Evolutionary conservation across 2,888 invertebrate species (phyloP), one percentile per base, ranked within the genome.

Genomic region (Caenorhabditis sp.): DNA sequence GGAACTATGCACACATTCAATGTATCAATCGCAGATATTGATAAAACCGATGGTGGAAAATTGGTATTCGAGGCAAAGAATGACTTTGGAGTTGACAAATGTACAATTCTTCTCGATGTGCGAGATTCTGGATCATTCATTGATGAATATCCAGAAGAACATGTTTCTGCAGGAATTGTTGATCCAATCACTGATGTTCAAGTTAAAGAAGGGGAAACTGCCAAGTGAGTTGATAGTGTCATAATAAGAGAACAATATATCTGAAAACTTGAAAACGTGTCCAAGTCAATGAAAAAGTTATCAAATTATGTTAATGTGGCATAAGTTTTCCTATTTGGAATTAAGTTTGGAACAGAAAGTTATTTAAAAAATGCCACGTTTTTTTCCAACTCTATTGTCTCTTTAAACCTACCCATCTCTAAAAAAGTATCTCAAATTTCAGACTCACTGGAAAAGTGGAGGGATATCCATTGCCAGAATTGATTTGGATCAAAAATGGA

Each of bases 391-490:
- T n/a, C n/a, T n/a, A n/a, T n/a, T n/a, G n/a, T n/a, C n/a, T n/a
- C n/a, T n/a, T n/a, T n/a, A n/a, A n/a, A n/a, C n/a, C n/a, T n/a
- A n/a, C n/a, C n/a, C n/a, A n/a, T n/a, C n/a, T n/a, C n/a, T n/a
- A n/a, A n/a, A n/a, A n/a, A n/a, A n/a, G n/a, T n/a, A n/a, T n/a
- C n/a, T n/a, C n/a, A n/a, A n/a, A n/a, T 43, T 43, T 43, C 10
- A 43, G 43, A 43, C 64, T 89, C 73, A 70, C 86, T 26, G 88
- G 88, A 78, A 86, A 87, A 75, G 87, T 88, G 59, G 84, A 76
- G 23, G 86, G 86, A 1, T 83, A 80, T 27, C 87, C 87, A 25
- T 63, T 82, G 4, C 87, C 87, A 1, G 77, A 80, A 38, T 74
- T 83, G 67, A 71, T 84, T 58, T 85, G 85, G 85, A 74, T 80